These are phyloP conservation scores for Cyclophora punctaria DNA, from an alignment of 2,888 invertebrate genomes.

Conservation along the genomic window DNA sequence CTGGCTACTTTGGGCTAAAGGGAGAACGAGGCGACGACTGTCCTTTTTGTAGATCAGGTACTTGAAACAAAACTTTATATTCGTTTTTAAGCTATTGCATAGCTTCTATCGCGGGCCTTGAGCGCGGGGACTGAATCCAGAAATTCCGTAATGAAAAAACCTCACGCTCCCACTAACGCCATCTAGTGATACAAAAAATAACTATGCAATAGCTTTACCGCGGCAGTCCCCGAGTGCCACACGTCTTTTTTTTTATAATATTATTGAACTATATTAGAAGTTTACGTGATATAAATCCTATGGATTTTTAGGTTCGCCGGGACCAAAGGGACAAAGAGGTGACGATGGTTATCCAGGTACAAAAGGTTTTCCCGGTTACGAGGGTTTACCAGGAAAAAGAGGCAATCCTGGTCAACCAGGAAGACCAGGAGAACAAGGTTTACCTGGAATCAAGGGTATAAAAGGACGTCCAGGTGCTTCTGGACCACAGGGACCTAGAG, in stretches of 20 bases:
- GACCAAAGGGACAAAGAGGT: slow-evolving; percentile 47
- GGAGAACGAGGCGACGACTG: slow-evolving; percentile 79
- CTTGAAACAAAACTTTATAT: neutral
- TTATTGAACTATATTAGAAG: too few species aligned
- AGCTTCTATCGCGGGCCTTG: too few species aligned
- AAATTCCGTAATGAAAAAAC: too few species aligned
- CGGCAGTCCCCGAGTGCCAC: too few species aligned
- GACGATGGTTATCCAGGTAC: slow-evolving; percentile 46
- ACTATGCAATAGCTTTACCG: too few species aligned
- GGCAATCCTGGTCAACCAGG: slow-evolving; percentile 42
- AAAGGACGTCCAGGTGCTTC: slow-evolving; percentile 54
- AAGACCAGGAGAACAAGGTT: slow-evolving; percentile 69
- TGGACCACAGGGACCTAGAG: slow-evolving; percentile 71
- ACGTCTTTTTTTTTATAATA: too few species aligned
- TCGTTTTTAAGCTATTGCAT: too few species aligned
- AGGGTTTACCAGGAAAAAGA: slow-evolving; percentile 43
- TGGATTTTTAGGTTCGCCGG: slow-evolving; percentile 40
- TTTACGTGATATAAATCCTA: neutral
- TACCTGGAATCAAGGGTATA: slow-evolving; percentile 59
- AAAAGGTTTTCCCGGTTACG: slow-evolving; percentile 44
- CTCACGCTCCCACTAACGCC: too few species aligned
- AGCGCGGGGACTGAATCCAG: too few species aligned
- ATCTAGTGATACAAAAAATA: too few species aligned
- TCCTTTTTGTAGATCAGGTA: slow-evolving; percentile 63
- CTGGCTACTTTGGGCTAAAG: slow-evolving; percentile 75